Percentiles rank a stretch among this genome's conserved stretches.
These are phyloP conservation scores for Peromyscus nudipes DNA, from an alignment of 2,797 vertebrate species.

Conservation along the genomic window DNA sequence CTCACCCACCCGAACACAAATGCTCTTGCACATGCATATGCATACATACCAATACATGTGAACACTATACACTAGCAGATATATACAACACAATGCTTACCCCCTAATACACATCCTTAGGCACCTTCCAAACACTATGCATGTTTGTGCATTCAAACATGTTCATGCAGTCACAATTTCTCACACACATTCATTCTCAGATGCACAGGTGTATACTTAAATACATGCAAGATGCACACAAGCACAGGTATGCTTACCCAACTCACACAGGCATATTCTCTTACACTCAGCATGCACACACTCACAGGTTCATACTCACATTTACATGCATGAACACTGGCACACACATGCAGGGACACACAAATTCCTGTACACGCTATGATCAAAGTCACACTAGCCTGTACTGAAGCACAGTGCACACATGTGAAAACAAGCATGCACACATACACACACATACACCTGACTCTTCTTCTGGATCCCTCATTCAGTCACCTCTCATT, in stretches of 20 bases:
- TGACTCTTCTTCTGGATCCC: not conserved
- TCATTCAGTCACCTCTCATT: not conserved
- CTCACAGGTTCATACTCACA: not conserved
- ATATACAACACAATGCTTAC: too few species aligned
- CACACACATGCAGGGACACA: too few species aligned
- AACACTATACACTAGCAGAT: not conserved
- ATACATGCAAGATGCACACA: not conserved
- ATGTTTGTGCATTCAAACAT: too few species aligned
- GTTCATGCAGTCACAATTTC: not conserved
- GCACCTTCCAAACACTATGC: not conserved
- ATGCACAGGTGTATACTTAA: not conserved
- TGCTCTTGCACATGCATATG: too few species aligned
- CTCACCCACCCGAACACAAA: not conserved
- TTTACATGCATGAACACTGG: not conserved
- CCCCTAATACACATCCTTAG: not conserved
- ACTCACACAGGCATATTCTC: not conserved
- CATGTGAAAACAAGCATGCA: not conserved
- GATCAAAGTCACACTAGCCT: too few species aligned
- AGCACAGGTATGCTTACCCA: too few species aligned
- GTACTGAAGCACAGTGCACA: not conserved
- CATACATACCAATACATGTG: not conserved
- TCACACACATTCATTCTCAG: not conserved
- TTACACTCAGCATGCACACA: not conserved
- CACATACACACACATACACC: not conserved
- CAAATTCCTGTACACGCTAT: not conserved